These are phyloP conservation scores for Scotopteryx bipunctaria DNA, from an alignment of 2,888 invertebrate genomes.

Conservation along the genomic window DNA sequence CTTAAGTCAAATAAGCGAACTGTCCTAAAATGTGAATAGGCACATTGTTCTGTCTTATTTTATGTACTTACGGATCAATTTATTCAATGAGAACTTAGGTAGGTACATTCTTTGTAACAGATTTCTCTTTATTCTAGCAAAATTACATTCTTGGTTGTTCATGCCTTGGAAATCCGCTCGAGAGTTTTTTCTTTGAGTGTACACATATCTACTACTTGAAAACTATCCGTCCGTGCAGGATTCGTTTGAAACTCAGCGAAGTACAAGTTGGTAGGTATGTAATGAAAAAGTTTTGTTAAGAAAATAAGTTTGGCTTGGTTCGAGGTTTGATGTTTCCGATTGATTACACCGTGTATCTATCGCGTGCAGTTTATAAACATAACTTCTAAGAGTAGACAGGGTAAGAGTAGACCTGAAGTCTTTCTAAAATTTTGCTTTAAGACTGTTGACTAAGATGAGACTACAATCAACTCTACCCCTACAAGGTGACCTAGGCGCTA, in stretches of 20 bases:
- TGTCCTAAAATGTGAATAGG: too few relatives aligned
- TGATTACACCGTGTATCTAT: background rate
- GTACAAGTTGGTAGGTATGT: background rate
- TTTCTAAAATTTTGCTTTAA: too few relatives aligned
- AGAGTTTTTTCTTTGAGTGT: constrained; percentile 14
- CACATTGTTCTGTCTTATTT: too few relatives aligned
- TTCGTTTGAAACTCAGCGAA: constrained; percentile 16
- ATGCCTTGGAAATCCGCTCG: constrained; percentile 8
- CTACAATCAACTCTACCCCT: too few relatives aligned
- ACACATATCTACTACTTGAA: constrained; percentile 13
- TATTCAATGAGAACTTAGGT: background rate
- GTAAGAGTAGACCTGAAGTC: too few relatives aligned
- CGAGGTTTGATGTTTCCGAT: background rate
- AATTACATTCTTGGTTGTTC: constrained; percentile 14
- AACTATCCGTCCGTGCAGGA: constrained; percentile 13
- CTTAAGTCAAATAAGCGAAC: too few relatives aligned
- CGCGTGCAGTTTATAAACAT: background rate
- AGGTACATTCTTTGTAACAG: background rate
- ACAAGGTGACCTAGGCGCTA: too few relatives aligned
- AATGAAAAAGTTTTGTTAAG: constrained; percentile 16
- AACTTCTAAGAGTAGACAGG: too few relatives aligned
- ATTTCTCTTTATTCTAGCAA: constrained; percentile 7
- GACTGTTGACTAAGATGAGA: too few relatives aligned
- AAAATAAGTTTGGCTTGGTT: constrained; percentile 10
- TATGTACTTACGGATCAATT: too few relatives aligned